These are phyloP conservation scores for Cricetomys ansorgei DNA, from an alignment of 2,113 vertebrate species.

Conservation along the genomic window DNA sequence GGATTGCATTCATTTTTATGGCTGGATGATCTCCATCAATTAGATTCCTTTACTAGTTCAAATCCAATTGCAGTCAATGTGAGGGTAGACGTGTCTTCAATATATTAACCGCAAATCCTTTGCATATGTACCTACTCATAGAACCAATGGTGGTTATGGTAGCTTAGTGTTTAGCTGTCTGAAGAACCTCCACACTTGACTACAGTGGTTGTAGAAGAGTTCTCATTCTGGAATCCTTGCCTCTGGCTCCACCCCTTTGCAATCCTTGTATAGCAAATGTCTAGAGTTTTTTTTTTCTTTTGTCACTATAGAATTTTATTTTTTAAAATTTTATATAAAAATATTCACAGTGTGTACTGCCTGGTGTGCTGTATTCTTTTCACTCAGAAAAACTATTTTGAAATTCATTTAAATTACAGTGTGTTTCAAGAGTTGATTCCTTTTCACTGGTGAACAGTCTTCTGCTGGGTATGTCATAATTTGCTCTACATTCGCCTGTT, in stretches of 20 bases:
- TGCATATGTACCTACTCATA: too few species aligned
- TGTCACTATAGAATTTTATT: not conserved
- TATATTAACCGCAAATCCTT: not conserved
- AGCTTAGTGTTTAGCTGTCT: not conserved
- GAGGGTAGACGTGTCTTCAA: not conserved
- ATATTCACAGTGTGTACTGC: not conserved
- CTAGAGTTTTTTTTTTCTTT: too few species aligned
- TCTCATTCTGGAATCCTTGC: too few species aligned
- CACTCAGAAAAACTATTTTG: not conserved
- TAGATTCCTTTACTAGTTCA: accelerated
- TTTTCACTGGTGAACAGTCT: not conserved
- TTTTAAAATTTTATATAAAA: conserved; percentile 12
- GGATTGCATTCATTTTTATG: not conserved
- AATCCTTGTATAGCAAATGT: not conserved
- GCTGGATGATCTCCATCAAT: not conserved
- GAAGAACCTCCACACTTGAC: not conserved
- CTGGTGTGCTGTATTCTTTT: not conserved
- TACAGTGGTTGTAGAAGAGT: not conserved
- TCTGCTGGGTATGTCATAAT: not conserved
- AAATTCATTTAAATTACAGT: not conserved
- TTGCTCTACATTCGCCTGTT: not conserved
- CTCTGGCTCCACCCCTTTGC: not conserved
- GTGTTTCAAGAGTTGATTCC: too few species aligned
- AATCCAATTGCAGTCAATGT: too few species aligned
- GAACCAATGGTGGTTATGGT: too few species aligned